phyloP scores from a whole-genome alignment of 1,140 invertebrate species.

The Pogonus chalceus region DNA sequence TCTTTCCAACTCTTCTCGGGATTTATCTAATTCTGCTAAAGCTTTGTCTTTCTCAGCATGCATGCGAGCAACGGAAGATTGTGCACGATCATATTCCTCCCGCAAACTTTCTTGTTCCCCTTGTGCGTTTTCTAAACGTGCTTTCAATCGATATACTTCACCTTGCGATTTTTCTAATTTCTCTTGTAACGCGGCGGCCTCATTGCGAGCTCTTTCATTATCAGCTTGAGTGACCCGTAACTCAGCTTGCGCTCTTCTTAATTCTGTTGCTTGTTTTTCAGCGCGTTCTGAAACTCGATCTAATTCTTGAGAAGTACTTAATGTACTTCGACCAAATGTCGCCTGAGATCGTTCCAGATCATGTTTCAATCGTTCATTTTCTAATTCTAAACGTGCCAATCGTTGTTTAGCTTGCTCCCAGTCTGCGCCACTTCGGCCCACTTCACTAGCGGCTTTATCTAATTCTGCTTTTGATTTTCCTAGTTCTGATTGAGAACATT shows the following conservation, averaged over 20 bases:
- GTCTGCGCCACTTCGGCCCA: conserved; percentile 75
- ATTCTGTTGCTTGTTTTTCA: conserved; percentile 72
- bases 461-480: conserved; percentile 89
- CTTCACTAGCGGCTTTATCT: conserved; percentile 82
- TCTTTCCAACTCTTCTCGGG: conserved; percentile 81
- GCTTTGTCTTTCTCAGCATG: conserved; percentile 83
- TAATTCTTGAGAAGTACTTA: conserved; percentile 64
- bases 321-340: conserved; percentile 64
- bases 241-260: conserved; percentile 77
- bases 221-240: conserved; percentile 75
- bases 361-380: conserved; percentile 77
- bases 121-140: conserved; percentile 87
- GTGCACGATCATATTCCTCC: conserved; percentile 77
- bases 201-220: conserved; percentile 72
- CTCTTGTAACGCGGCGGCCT: conserved; percentile 77
- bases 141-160: conserved; percentile 87
- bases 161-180: conserved; percentile 89
- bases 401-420: conserved; percentile 83
- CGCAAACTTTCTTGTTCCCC: conserved; percentile 85
- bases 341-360: conserved; percentile 68
- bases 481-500: conserved; percentile 84
- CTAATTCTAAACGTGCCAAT: conserved; percentile 73
- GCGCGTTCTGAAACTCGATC: conserved; percentile 78
- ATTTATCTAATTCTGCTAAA: conserved; percentile 73
- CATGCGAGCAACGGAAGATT: conserved; percentile 62